A percentile compares a stretch with the other conserved stretches of the same genome.
Conservation (phyloP, 2,888 invertebrate genomes). For the Suillia variegata region DNA sequence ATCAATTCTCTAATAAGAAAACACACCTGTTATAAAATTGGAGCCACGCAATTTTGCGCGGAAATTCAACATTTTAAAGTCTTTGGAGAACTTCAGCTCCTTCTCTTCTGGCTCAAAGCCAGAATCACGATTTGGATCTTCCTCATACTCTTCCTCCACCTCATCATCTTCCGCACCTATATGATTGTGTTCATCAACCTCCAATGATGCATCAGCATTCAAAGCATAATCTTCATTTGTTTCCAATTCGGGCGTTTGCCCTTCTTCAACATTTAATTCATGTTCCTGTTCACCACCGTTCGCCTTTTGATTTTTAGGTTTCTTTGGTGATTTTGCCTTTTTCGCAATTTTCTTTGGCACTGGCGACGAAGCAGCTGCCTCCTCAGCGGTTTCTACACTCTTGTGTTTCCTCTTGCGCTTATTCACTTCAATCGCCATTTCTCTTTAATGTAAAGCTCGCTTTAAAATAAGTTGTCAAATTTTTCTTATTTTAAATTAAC, state of each 20-base stretch:
- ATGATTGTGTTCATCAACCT: neutral
- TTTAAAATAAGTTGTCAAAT: too few relatives aligned
- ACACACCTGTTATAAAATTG: conserved; percentile 66
- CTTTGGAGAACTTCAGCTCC: conserved; percentile 45
- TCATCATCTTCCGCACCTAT: neutral
- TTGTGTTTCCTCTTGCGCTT: conserved; percentile 48
- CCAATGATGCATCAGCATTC: neutral
- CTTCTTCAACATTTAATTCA: neutral
- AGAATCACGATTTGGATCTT: conserved; percentile 38
- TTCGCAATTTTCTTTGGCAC: conserved; percentile 48
- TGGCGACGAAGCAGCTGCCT: conserved; percentile 32
- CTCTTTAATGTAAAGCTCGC: neutral
- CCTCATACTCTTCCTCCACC: neutral
- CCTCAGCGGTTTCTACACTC: conserved; percentile 19
- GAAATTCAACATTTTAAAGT: conserved; percentile 68
- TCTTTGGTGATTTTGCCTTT: conserved; percentile 36
- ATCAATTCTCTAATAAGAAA: neutral
- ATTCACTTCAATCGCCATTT: conserved; percentile 52
- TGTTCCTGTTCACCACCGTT: neutral
- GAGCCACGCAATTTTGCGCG: conserved; percentile 65
- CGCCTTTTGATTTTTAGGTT: conserved; percentile 8
- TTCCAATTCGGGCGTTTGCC: neutral
- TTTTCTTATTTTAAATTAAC: conserved; percentile 7
- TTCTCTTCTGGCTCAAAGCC: conserved; percentile 45
- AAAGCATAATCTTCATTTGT: neutral